Conservation (phyloP, 2,113 vertebrate genomes). For the Tachycineta bicolor region DNA sequence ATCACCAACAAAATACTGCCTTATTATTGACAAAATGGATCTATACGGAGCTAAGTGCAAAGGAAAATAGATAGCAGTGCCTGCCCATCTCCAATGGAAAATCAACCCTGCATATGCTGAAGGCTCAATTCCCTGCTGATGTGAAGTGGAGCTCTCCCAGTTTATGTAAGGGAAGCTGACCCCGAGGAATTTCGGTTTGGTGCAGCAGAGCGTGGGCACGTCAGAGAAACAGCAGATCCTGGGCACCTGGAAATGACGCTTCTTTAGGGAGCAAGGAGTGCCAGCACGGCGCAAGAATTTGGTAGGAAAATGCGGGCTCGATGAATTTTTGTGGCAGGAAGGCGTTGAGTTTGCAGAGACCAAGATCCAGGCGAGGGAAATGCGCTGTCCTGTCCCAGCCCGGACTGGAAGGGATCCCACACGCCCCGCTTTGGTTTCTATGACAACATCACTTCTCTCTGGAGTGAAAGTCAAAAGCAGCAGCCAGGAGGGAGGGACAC, state of each 20-base stretch:
- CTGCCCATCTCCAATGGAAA: slow-evolving; percentile 2
- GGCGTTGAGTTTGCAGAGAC: background rate
- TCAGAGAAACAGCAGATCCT: background rate
- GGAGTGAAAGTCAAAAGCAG: background rate
- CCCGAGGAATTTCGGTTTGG: background rate
- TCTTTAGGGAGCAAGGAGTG: background rate
- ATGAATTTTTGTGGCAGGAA: background rate
- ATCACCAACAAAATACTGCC: background rate
- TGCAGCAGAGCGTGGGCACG: background rate
- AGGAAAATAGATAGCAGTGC: background rate
- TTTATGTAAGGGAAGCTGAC: background rate
- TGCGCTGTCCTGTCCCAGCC: background rate
- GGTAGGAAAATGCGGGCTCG: background rate
- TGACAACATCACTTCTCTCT: background rate
- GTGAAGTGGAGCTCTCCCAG: background rate
- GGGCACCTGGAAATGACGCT: background rate
- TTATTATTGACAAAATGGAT: background rate
- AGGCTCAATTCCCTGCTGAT: background rate
- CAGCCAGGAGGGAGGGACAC: background rate
- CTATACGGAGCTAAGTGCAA: background rate
- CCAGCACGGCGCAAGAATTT: background rate
- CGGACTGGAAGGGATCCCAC: background rate
- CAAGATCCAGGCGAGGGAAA: background rate
- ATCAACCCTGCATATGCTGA: background rate
- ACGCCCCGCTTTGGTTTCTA: background rate